These are phyloP conservation scores for Zenarchopterus dispar DNA, from an alignment of 2,797 vertebrate genomes.

Conservation along the genomic window DNA sequence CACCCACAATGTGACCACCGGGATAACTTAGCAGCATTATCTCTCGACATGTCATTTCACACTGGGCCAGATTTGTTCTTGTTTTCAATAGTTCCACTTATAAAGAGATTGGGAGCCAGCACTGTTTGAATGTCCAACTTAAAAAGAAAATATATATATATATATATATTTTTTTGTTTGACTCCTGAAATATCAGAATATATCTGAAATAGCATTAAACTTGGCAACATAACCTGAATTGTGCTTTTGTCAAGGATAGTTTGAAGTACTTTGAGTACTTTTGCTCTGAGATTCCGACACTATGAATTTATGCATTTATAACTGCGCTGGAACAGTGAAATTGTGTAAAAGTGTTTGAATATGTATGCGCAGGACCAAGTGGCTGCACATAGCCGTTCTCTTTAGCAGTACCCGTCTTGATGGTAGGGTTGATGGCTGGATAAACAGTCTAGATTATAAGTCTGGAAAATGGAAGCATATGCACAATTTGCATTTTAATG, in stretches of 20 bases:
- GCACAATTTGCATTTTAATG: slow-evolving; percentile 85
- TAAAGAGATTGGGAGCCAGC: slow-evolving; percentile 11
- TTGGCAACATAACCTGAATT: background rate
- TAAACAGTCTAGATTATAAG: slow-evolving; percentile 80
- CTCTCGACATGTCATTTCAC: slow-evolving; percentile 49
- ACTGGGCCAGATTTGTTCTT: slow-evolving; percentile 34
- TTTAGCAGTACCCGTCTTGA: slow-evolving; percentile 60
- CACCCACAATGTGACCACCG: slow-evolving; percentile 64
- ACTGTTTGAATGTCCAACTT: slow-evolving; percentile 25
- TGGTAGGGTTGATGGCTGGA: slow-evolving; percentile 77
- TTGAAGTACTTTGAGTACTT: no score
- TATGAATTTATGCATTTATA: slow-evolving; percentile 24
- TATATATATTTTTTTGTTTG: background rate
- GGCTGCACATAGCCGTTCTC: slow-evolving; percentile 37
- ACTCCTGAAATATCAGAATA: no score
- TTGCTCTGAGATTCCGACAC: background rate
- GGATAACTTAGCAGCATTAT: slow-evolving; percentile 64
- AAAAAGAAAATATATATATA: background rate
- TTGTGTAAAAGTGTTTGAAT: slow-evolving; percentile 20
- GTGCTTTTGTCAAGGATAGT: no score
- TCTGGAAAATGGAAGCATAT: slow-evolving; percentile 82
- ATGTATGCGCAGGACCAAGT: slow-evolving; percentile 29
- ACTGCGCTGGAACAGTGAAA: slow-evolving; percentile 13
- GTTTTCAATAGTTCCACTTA: slow-evolving; percentile 6
- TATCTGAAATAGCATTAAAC: background rate